A percentile compares a stretch with the other conserved stretches of the same genome.
phyloP scores from a whole-genome alignment of 2,888 invertebrate genomes.

The Drosophila diplacantha region DNA sequence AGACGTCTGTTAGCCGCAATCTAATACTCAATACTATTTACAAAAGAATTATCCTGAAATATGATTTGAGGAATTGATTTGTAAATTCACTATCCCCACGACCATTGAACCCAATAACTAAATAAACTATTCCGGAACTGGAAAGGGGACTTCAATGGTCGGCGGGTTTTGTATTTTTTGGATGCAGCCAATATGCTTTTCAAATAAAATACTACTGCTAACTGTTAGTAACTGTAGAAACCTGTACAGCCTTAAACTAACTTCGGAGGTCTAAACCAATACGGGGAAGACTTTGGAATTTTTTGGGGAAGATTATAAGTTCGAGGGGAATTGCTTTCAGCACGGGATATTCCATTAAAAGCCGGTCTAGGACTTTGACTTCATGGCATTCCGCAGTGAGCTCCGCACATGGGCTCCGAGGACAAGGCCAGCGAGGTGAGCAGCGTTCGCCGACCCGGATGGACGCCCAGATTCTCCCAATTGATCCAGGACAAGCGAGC shows the following conservation, averaged over 20 bases:
- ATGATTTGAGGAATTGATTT: conserved; percentile 71
- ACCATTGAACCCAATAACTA: conserved; percentile 31
- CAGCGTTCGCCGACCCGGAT: conserved; percentile 90
- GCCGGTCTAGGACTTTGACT: not conserved
- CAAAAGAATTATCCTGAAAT: conserved; percentile 54
- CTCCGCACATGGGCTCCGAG: conserved; percentile 81
- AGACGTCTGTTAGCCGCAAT: conserved; percentile 39
- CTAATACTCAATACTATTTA: conserved; percentile 64
- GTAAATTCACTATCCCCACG: conserved; percentile 31
- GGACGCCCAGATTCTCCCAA: conserved; percentile 98
- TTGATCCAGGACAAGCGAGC: conserved; percentile 99
- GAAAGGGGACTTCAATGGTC: conserved; percentile 2
- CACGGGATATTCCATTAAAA: not conserved
- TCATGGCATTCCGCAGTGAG: conserved; percentile 65
- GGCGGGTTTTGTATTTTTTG: conserved; percentile 20
- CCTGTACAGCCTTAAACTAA: conserved; percentile 22
- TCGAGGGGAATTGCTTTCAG: conserved; percentile 20
- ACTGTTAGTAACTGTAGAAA: conserved; percentile 57
- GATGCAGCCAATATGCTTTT: conserved; percentile 39
- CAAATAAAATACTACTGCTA: conserved; percentile 58
- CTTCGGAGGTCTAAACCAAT: conserved; percentile 8
- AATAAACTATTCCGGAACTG: conserved; percentile 28
- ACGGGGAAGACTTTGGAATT: conserved; percentile 27
- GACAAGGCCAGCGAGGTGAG: conserved; percentile 89
- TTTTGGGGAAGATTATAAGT: conserved; percentile 1